Percentiles rank a stretch among this genome's conserved stretches.
These are phyloP conservation scores for Hippoglossus stenolepis DNA, from an alignment of 2,113 vertebrate species.

Conservation along the genomic window DNA sequence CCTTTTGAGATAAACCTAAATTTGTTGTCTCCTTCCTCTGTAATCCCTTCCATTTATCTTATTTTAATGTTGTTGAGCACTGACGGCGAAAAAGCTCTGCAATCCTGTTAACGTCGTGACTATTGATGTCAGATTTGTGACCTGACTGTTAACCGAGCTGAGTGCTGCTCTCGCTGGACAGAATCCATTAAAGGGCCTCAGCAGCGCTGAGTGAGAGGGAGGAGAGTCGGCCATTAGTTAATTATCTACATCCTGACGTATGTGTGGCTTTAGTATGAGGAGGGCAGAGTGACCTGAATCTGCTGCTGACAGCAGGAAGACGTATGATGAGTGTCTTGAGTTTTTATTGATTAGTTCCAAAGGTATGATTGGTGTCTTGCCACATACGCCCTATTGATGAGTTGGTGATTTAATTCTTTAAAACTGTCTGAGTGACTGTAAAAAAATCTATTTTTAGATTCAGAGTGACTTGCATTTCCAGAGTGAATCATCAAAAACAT, in stretches of 20 bases:
- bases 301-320: conserved; percentile 30
- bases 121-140: conserved; percentile 40
- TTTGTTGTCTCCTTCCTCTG: too few relatives aligned
- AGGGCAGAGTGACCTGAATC: conserved; percentile 6
- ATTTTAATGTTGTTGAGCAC: too few relatives aligned
- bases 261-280: conserved; percentile 21
- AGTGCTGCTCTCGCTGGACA: conserved; percentile 31
- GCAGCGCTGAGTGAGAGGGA: conserved; percentile 5
- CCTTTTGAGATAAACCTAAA: too few relatives aligned
- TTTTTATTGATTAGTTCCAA: neutral
- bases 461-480: too few relatives aligned
- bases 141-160: conserved; percentile 23
- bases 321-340: conserved; percentile 7
- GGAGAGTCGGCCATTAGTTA: conserved; percentile 56
- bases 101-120: conserved; percentile 34
- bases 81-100: neutral
- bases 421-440: neutral
- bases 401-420: neutral
- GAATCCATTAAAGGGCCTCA: conserved; percentile 24
- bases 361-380: neutral
- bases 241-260: conserved; percentile 53
- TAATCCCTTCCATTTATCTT: too few relatives aligned
- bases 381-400: neutral
- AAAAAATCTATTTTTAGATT: neutral
- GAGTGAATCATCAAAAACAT: too few relatives aligned